A percentile compares a stretch with the other conserved stretches of the same genome.
Evolutionary conservation across 2,888 invertebrate genomes (phyloP).

Genomic region (Microplitis deprimator): DNA sequence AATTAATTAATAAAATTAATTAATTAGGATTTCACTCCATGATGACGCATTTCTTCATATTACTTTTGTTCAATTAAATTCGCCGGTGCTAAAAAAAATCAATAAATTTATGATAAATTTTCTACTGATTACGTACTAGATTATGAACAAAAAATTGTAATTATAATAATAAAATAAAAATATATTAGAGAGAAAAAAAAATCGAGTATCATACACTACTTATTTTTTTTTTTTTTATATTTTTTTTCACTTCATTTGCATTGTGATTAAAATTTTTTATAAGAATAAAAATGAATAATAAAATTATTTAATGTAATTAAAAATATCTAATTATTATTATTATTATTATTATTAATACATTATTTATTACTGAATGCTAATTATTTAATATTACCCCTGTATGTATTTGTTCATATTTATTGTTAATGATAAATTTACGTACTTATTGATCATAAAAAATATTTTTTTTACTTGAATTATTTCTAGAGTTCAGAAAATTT

Average conservation of each 20-base stretch:
- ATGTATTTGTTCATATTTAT: neutral
- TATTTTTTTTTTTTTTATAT: slow-evolving; percentile 24
- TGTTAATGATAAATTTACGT: neutral
- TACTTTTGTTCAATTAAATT: neutral
- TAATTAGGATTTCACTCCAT: slow-evolving; percentile 12
- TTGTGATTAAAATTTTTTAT: slow-evolving; percentile 33
- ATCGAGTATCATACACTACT: neutral
- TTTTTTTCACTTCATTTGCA: slow-evolving; percentile 26
- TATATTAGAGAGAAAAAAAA: neutral
- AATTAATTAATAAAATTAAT: slow-evolving; percentile 53
- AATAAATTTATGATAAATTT: neutral
- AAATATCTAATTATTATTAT: slow-evolving; percentile 1
- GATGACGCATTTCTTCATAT: slow-evolving; percentile 22
- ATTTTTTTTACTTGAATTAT: no score
- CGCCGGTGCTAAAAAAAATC: neutral
- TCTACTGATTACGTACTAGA: neutral
- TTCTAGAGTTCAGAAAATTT: no score
- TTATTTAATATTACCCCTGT: neutral
- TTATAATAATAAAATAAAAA: neutral
- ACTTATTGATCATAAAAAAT: neutral
- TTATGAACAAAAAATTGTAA: neutral
- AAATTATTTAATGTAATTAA: neutral
- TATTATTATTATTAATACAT: slow-evolving; percentile 1
- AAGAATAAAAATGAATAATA: slow-evolving; percentile 22
- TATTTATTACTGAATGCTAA: neutral